A percentile compares a stretch with the other conserved stretches of the same genome.
Conservation (phyloP, 1,140 invertebrate species). For the Zaprionus taronus region DNA sequence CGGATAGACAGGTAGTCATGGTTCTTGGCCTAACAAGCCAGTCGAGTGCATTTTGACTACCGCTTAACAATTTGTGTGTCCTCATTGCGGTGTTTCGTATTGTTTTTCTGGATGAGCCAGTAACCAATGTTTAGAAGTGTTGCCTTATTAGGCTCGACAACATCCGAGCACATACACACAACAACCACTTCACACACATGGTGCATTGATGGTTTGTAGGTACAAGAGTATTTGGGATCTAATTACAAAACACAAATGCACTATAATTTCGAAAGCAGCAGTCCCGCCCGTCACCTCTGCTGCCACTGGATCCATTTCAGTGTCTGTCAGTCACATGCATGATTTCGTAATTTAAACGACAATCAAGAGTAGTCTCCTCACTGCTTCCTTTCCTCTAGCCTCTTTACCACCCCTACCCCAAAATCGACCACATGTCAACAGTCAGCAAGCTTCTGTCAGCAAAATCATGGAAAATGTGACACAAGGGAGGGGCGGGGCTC, state of each 20-base stretch:
- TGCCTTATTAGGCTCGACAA: slow-evolving; percentile 21
- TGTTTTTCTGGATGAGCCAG: slow-evolving; percentile 23
- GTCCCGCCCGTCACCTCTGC: neutral
- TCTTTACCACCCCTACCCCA: slow-evolving; percentile 8
- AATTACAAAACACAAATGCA: slow-evolving; percentile 78
- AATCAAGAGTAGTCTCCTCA: slow-evolving; percentile 50
- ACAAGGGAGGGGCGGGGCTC: slow-evolving; percentile 5
- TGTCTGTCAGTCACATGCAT: slow-evolving; percentile 58
- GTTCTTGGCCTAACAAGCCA: too few relatives aligned
- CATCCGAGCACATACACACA: neutral
- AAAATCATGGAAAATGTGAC: slow-evolving; percentile 75
- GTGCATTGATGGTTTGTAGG: slow-evolving; percentile 10
- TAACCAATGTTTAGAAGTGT: slow-evolving; percentile 26
- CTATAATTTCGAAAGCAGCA: slow-evolving; percentile 68
- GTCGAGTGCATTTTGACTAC: slow-evolving; percentile 28
- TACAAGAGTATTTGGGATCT: slow-evolving; percentile 64
- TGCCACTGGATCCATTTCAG: neutral
- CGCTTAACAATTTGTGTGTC: slow-evolving; percentile 58
- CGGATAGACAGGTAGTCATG: neutral
- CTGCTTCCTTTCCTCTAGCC: neutral
- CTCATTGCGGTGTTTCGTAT: slow-evolving; percentile 47
- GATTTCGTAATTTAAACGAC: slow-evolving; percentile 77
- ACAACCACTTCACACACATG: slow-evolving; percentile 18
- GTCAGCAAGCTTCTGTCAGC: slow-evolving; percentile 69
- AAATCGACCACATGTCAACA: slow-evolving; percentile 46